Evolutionary conservation across 2,888 invertebrate genomes (phyloP), one percentile per base, ranked within the genome.

Genomic region (Aleiodes testaceus): DNA sequence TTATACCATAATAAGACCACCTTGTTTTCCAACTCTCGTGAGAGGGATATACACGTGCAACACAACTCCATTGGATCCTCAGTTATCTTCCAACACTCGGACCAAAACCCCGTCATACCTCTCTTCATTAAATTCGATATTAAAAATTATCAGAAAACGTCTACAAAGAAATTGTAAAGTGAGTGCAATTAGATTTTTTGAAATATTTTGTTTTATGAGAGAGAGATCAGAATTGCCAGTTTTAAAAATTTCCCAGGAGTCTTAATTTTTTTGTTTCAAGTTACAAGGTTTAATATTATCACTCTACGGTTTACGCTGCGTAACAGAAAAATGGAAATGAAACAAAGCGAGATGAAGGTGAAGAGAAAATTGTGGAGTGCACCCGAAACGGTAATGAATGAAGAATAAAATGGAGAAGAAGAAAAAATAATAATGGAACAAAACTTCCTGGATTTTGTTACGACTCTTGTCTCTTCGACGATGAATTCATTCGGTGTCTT

Each of bases 361-460:
- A 9, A 14, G 53, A 36, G 53, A 14, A 45, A 45, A 53, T 20
- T 53, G 53, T 53, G 53, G n/a, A 12, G 52, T 52, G 16, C 20
- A 53, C n/a, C 53, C 26, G 53, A 53, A 53, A 53, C 53, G 26
- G 53, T 53, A 53, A 30, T 47, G 59, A 47, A 45, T 26, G 42
- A 50, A 36, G 20, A 36, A 36, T 36, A 36, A 42, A 36, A 36
- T 36, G 50, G 22, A 36, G 26, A 45, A 47, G 64, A n/a, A 22
- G 18, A 22, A 18, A 53, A 53, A 53, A 36, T 20, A 49, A 50
- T 26, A 22, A 42, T 14, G 30, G 50, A 18, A 61, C 30, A 26
- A 53, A 53, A 53, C 53, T 53, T 53, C 53, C 53, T 22, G 53
- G 53, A n/a, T 53, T 53, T 53, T 26, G n/a, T 53, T 53, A 26